Evolutionary conservation across 2,113 vertebrate genomes (phyloP), one percentile per base, ranked within the genome.

Genomic region (Albula glossodonta): DNA sequence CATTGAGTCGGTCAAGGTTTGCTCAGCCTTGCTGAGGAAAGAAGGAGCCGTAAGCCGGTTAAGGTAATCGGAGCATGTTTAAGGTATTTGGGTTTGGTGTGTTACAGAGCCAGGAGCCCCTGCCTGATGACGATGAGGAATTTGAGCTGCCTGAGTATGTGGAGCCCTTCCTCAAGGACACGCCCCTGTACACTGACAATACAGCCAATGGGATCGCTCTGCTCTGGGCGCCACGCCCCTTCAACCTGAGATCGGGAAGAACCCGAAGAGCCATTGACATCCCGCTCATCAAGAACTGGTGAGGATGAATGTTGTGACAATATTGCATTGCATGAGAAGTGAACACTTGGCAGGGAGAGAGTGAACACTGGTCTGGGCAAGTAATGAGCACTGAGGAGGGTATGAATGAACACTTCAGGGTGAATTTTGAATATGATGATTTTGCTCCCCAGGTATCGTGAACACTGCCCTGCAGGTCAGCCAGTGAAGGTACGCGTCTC

Each of bases 191-290:
- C 92, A 96, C 97, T 25, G 99, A 99, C 92, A 96, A 99, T 90
- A 99, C 99, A 22, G 99, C 99, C 89, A 99, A 99, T 10, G 98
- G 99, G 87, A 99, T 99, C 78, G 99, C 99, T n/a, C 90, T 99
- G 84, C 96, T 99, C 4, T 99, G 98, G 98, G 98, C 98, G 0
- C 98, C 98, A 0, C 96, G 98, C 13, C 98, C 98, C 22, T 99
- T 99, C 92, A 99, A 99, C 90, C 52, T 99, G 84, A 95, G 98
- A 53, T 99, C 98, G 50, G 98, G 98, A 19, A 96, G 98, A 84
- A 99, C 98, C n/a, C 95, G 98, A 22, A 95, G 98, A 52, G 98
- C 98, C 86, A 96, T 99, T 5, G 98, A 99, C 85, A 98, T 99
- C 86, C 98, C 98, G 0, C 95, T 99, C 87, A 97, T 99, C 83